phyloP scores from a whole-genome alignment of 2,113 vertebrate species.

The Polyodon spathula region DNA sequence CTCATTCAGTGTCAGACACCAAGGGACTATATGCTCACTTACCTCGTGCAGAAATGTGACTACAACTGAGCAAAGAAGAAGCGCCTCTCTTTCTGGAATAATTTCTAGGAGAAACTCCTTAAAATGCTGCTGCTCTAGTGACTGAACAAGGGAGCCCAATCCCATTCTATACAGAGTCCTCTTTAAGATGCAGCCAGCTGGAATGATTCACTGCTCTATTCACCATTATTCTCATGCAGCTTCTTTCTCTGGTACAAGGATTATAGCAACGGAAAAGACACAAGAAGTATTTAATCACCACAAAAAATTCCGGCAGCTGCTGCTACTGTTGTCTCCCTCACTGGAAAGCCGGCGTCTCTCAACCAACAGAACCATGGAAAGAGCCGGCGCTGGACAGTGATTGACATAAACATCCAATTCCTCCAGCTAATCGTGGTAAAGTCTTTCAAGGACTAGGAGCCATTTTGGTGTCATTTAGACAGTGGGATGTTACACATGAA shows the following conservation, averaged over 20 bases:
- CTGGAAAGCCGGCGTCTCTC: constrained; percentile 21
- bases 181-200: constrained; percentile 75
- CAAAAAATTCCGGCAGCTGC: constrained; percentile 41
- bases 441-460: constrained; percentile 59
- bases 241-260: constrained; percentile 47
- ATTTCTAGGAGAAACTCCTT: constrained; percentile 51
- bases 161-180: constrained; percentile 60
- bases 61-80: constrained; percentile 23
- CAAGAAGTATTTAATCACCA: constrained; percentile 48
- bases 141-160: constrained; percentile 53
- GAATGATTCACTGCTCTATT: constrained; percentile 72
- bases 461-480: constrained; percentile 60
- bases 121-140: constrained; percentile 40
- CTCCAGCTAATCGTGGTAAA: constrained; percentile 62
- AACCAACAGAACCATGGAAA: constrained; percentile 41
- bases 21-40: constrained; percentile 30
- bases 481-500: constrained; percentile 42
- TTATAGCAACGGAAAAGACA: constrained; percentile 43
- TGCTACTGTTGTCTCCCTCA: constrained; percentile 23
- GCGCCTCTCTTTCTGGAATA: constrained; percentile 27
- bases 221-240: constrained; percentile 56
- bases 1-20: not conserved
- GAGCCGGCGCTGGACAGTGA: constrained; percentile 52
- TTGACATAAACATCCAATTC: constrained; percentile 69
- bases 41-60: constrained; percentile 41